Conservation (phyloP, 2,113 vertebrate genomes). For the Caranx ignobilis region DNA sequence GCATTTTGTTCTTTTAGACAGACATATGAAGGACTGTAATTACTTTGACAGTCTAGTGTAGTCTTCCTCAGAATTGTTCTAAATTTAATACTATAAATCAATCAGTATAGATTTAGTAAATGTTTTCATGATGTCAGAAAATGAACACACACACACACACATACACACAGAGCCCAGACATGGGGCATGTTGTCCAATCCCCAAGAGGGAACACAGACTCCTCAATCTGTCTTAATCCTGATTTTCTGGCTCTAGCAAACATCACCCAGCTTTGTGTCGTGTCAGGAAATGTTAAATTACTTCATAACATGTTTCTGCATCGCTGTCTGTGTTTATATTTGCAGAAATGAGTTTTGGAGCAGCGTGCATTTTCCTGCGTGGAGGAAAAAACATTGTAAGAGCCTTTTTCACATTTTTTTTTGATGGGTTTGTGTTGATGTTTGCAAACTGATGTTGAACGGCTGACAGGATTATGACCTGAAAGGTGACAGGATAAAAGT, state of each 20-base stretch:
- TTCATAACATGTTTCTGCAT: background rate
- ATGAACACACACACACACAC: conserved; percentile 4
- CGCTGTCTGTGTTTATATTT: conserved; percentile 8
- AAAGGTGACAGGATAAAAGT: background rate
- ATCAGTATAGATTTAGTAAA: background rate
- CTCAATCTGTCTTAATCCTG: conserved; percentile 15
- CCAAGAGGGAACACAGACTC: background rate
- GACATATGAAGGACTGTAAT: no score
- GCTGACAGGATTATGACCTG: conserved; percentile 1
- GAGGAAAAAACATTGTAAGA: conserved; percentile 89
- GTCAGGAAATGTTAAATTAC: background rate
- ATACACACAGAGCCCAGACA: background rate
- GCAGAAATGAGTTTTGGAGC: conserved; percentile 86
- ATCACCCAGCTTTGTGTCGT: background rate
- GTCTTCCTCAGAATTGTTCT: no score
- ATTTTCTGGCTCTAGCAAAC: background rate
- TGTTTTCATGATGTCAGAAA: background rate
- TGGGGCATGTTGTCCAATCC: background rate
- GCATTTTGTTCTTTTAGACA: no score
- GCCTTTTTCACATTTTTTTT: conserved; percentile 12
- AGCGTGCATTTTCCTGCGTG: conserved; percentile 91
- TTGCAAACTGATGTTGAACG: conserved; percentile 16
- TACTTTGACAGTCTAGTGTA: no score
- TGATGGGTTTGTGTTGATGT: conserved; percentile 12
- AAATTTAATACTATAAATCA: background rate